These are phyloP conservation scores for Sminthurides bifidus DNA, from an alignment of 1,140 invertebrate species.

Conservation along the genomic window DNA sequence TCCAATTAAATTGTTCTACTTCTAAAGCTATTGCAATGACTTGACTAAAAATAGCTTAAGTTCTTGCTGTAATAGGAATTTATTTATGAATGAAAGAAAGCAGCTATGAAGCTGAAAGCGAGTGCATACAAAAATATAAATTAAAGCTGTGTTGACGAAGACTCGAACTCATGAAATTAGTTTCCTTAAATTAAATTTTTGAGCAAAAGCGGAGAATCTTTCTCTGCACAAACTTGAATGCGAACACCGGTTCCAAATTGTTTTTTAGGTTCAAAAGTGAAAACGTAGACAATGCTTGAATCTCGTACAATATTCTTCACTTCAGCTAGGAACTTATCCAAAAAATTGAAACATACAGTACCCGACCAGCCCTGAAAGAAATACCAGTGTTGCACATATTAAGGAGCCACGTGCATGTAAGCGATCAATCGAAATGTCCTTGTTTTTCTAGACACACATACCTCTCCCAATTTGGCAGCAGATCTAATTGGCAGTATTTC, in stretches of 20 bases:
- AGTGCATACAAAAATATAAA: too few relatives aligned
- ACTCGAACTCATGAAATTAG: too few relatives aligned
- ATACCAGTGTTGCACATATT: background rate
- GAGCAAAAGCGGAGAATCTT: too few relatives aligned
- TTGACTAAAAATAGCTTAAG: too few relatives aligned
- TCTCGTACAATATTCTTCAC: constrained; percentile 19
- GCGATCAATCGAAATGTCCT: background rate
- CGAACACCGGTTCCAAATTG: background rate
- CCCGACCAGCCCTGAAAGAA: constrained; percentile 23
- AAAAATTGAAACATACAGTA: constrained; percentile 29
- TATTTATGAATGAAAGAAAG: background rate
- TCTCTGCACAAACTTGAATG: background rate
- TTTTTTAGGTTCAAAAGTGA: constrained; percentile 16
- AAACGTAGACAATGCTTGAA: constrained; percentile 16
- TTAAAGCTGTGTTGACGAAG: too few relatives aligned
- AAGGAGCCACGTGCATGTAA: background rate
- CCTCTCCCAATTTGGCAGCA: constrained; percentile 18
- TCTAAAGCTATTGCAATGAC: too few relatives aligned
- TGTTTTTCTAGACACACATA: constrained; percentile 6
- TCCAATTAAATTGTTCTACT: too few relatives aligned
- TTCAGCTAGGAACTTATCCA: constrained; percentile 20
- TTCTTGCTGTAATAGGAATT: too few relatives aligned
- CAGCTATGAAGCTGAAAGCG: too few relatives aligned
- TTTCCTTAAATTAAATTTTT: too few relatives aligned
- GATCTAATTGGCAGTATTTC: constrained; percentile 10